phyloP scores from a whole-genome alignment of 2,888 invertebrate genomes.

The Helleia helle region DNA sequence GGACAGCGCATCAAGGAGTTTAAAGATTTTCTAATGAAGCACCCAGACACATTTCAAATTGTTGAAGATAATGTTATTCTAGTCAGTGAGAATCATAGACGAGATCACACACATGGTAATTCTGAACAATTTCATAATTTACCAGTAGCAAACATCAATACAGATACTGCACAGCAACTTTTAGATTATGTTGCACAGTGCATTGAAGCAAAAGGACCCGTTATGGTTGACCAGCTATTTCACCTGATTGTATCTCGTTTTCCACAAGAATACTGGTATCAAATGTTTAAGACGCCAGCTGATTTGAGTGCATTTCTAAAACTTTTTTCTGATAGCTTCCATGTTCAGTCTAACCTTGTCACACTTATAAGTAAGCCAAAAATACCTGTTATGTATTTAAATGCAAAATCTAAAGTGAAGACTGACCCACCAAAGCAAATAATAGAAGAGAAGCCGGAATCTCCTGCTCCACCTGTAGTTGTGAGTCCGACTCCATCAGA shows the following conservation, averaged over 20 bases:
- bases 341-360: conserved; percentile 93
- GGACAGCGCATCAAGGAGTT: conserved; percentile 96
- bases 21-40: conserved; percentile 88
- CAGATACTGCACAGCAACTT: conserved; percentile 86
- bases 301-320: conserved; percentile 93
- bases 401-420: conserved; percentile 64
- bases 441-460: conserved; percentile 48
- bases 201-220: conserved; percentile 86
- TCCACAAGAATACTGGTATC: conserved; percentile 85
- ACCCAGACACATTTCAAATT: conserved; percentile 89
- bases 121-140: conserved; percentile 79
- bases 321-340: conserved; percentile 95
- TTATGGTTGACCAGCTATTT: conserved; percentile 90
- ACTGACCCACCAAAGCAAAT: conserved; percentile 67
- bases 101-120: conserved; percentile 78
- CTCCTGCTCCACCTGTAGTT: conserved; percentile 48
- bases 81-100: conserved; percentile 79
- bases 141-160: conserved; percentile 86
- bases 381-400: conserved; percentile 75
- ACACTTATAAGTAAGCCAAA: conserved; percentile 86
- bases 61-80: conserved; percentile 89
- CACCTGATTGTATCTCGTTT: conserved; percentile 84
- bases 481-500: conserved; percentile 64
- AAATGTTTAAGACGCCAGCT: conserved; percentile 91
- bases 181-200: conserved; percentile 88